Conservation (phyloP, 2,888 invertebrate species). For the Archips crataeganus region DNA sequence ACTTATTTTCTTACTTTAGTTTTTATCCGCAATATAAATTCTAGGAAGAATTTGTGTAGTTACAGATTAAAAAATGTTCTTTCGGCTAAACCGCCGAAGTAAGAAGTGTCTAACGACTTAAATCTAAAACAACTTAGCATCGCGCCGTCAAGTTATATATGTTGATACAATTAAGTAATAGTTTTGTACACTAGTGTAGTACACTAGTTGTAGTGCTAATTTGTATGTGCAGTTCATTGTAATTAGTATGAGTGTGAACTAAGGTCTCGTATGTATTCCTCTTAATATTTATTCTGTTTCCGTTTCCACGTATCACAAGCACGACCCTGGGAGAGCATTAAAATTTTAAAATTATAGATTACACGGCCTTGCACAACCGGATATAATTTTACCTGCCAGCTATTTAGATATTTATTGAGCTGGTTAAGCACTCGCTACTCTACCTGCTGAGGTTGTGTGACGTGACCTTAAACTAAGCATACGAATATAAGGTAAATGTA, state of each 20-base stretch:
- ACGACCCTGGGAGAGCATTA: neutral
- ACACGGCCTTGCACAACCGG: neutral
- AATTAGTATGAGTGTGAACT: too few species aligned
- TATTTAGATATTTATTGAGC: neutral
- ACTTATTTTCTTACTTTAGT: constrained; percentile 2
- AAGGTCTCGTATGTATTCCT: too few species aligned
- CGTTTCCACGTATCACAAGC: neutral
- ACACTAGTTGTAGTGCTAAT: too few species aligned
- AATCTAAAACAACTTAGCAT: too few species aligned
- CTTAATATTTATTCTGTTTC: neutral
- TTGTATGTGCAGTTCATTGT: too few species aligned
- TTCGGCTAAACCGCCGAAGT: neutral
- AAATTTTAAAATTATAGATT: neutral
- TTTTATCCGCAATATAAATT: neutral
- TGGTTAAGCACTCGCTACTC: constrained; percentile 1
- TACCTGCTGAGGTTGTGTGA: constrained; percentile 4
- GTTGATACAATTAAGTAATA: too few species aligned
- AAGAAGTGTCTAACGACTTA: too few species aligned
- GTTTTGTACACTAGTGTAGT: too few species aligned
- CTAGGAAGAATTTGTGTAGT: neutral
- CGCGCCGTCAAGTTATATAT: too few species aligned
- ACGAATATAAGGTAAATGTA: too few species aligned
- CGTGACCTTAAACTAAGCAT: constrained; percentile 4
- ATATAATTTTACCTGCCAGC: neutral
- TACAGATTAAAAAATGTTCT: neutral